Base-by-base conservation (phyloP, 37 sponge, comb jelly and placozoan species). In the Spongilla lacustris region DNA sequence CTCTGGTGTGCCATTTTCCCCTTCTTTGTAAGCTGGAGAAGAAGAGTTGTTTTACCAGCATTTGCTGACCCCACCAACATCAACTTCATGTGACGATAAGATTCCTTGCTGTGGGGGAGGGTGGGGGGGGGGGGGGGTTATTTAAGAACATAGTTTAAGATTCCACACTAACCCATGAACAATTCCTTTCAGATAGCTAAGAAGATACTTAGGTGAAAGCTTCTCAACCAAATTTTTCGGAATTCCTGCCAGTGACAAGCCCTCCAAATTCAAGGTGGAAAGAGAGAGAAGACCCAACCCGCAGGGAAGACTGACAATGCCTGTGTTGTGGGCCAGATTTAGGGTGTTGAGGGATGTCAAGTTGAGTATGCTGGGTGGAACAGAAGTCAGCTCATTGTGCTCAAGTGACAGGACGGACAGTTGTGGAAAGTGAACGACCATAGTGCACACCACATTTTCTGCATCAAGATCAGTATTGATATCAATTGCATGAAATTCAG, bases 61-160 rank as follows among this genome's bases (percentile, higher is more conserved):
- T 66, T 68, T 14, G 92, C 86, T 77, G 74, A 75, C 0, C 97
- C 97, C 29, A 97, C 95, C 22, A 94, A 33, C 97, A 97, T 97
- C 74, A 97, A 84, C 73, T 95, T 95, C 88, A 97, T 90, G 22
- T 95, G 71, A 58, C 91, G 97, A 75, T 97, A 97, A 0, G 91
- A 93, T 19, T 89, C 84, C 25, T 91, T 87, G 21, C 96, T 93
- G 85, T 13, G 32, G 69, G 8, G 8, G 46, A 8, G n/a, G n/a
- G n/a, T n/a, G n/a, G n/a, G n/a, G n/a, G n/a, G n/a, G n/a, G n/a
- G n/a, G n/a, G n/a, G n/a, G n/a, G n/a, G n/a, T n/a, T n/a, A n/a
- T n/a, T n/a, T n/a, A n/a, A n/a, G n/a, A n/a, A n/a, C n/a, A n/a
- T n/a, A n/a, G n/a, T n/a, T n/a, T n/a, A n/a, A n/a, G n/a, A 19